Conservation (phyloP, 2,888 invertebrate genomes). For the Lucinisca nassula region DNA sequence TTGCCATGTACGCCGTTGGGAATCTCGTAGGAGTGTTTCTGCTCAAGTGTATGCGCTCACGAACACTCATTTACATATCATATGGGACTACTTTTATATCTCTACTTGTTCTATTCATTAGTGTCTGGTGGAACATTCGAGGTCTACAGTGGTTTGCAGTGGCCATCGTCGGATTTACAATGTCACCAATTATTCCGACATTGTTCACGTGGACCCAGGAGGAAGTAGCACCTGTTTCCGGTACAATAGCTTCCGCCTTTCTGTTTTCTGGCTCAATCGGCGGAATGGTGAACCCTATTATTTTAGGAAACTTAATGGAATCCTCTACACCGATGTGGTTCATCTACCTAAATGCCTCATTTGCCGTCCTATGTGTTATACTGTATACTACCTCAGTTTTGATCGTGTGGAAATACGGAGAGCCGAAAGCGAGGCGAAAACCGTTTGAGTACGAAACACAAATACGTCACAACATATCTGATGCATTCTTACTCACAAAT, state of each 20-base stretch:
- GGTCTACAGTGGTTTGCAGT: slow-evolving; percentile 60
- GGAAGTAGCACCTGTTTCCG: slow-evolving; percentile 61
- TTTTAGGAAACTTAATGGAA: slow-evolving; percentile 71
- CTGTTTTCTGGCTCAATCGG: slow-evolving; percentile 62
- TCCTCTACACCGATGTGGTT: slow-evolving; percentile 69
- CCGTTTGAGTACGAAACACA: slow-evolving; percentile 4
- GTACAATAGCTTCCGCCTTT: slow-evolving; percentile 61
- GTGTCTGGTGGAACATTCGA: slow-evolving; percentile 39
- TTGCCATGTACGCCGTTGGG: slow-evolving; percentile 46
- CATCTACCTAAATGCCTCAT: slow-evolving; percentile 37
- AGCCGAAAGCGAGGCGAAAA: not conserved
- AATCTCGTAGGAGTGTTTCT: slow-evolving; percentile 53
- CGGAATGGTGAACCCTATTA: slow-evolving; percentile 65
- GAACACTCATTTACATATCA: slow-evolving; percentile 52
- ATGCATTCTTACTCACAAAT: not conserved
- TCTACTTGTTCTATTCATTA: slow-evolving; percentile 47
- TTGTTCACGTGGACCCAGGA: slow-evolving; percentile 73
- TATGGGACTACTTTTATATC: slow-evolving; percentile 22
- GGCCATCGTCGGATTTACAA: slow-evolving; percentile 54
- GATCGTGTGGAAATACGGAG: not conserved
- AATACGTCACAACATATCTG: not conserved
- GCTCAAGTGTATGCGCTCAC: slow-evolving; percentile 41
- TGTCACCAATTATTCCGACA: slow-evolving; percentile 65
- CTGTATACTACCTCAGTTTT: not conserved
- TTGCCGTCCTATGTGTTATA: not conserved